Conservation (phyloP, 2,797 vertebrate genomes). For the Erethizon dorsatum region DNA sequence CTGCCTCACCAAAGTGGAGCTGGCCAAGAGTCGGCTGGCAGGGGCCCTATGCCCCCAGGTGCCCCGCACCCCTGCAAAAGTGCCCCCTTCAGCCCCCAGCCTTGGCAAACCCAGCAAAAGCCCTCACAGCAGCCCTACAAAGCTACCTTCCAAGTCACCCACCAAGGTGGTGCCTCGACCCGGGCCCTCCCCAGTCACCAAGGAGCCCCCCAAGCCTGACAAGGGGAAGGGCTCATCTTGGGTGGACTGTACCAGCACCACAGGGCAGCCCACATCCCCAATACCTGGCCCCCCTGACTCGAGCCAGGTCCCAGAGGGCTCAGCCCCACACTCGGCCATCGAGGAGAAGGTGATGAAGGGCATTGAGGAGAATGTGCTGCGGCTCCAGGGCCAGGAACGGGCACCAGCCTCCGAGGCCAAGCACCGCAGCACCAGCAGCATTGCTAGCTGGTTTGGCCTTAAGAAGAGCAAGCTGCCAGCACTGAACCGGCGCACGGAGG, state of each 20-base stretch:
- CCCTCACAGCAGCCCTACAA: constrained; percentile 94
- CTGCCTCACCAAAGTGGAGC: constrained; percentile 91
- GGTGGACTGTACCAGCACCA: constrained; percentile 88
- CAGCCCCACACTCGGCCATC: constrained; percentile 92
- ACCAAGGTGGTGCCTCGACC: constrained; percentile 91
- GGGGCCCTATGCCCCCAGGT: constrained; percentile 89
- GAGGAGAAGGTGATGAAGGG: constrained; percentile 99
- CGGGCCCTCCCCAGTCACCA: constrained; percentile 47
- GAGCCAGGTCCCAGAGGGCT: constrained; percentile 74
- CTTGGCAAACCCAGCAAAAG: constrained; percentile 87
- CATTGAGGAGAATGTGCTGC: constrained; percentile 97
- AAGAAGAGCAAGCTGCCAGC: constrained; percentile 97
- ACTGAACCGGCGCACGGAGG: constrained; percentile 94
- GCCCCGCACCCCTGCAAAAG: constrained; percentile 93
- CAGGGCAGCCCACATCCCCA: constrained; percentile 88
- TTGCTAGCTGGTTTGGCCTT: constrained; percentile 98
- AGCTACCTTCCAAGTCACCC: constrained; percentile 94
- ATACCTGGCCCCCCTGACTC: constrained; percentile 66
- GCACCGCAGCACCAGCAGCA: constrained; percentile 94
- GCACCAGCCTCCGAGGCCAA: constrained; percentile 91
- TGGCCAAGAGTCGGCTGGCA: constrained; percentile 90
- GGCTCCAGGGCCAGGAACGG: constrained; percentile 95
- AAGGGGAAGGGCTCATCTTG: constrained; percentile 78
- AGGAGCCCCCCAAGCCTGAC: constrained; percentile 84
- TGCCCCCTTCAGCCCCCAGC: constrained; percentile 88